Evolutionary conservation across 2,113 vertebrate species (phyloP).

Genomic region (Pavo muticus): DNA sequence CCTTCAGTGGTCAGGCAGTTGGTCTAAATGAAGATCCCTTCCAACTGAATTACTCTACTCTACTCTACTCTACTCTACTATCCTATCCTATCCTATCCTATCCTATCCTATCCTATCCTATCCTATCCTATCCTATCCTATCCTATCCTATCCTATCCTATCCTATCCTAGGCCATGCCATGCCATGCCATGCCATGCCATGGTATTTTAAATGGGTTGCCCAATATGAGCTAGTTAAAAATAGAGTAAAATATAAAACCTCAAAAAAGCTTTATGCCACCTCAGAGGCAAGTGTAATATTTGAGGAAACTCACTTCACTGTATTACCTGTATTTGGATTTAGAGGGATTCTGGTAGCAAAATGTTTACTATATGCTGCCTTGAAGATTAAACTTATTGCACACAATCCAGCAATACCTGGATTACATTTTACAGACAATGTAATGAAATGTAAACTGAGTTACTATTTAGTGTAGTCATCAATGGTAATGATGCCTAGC

Average conservation of each 20-base stretch:
- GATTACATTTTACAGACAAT: neutral
- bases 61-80: neutral
- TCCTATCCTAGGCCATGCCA: neutral
- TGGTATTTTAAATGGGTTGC: neutral
- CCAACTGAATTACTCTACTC: neutral
- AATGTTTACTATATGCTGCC: neutral
- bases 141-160: neutral
- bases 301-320: neutral
- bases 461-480: neutral
- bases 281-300: neutral
- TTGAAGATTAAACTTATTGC: neutral
- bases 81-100: too few relatives aligned
- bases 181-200: neutral
- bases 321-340: neutral
- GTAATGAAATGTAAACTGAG: neutral
- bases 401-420: neutral
- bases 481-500: neutral
- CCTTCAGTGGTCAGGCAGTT: neutral
- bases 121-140: neutral
- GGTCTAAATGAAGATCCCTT: neutral
- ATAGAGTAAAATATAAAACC: neutral
- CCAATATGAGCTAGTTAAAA: neutral
- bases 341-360: neutral
- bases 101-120: too few relatives aligned
- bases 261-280: neutral